Conservation (phyloP, 2,797 vertebrate genomes). For the Microctenopoma stevenorrisi region DNA sequence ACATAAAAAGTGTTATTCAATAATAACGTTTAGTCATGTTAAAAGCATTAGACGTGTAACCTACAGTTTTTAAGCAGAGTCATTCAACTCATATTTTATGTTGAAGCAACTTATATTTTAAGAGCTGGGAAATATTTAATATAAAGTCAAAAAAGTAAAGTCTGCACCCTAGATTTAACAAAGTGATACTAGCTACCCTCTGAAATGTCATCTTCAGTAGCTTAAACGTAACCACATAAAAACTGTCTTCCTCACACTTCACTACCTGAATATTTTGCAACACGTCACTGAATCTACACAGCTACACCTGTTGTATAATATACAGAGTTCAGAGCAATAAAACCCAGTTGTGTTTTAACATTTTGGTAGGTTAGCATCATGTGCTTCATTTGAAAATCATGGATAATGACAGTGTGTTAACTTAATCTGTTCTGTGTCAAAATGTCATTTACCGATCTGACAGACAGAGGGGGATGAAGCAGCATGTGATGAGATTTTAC, state of each 20-base stretch:
- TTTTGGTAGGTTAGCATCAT: not conserved
- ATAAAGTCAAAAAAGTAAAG: too few species aligned
- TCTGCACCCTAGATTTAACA: too few species aligned
- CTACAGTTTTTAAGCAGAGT: too few species aligned
- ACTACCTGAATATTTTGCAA: not conserved
- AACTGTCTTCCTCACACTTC: not conserved
- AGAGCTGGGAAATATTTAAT: too few species aligned
- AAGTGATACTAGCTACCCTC: not conserved
- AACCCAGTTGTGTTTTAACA: too few species aligned
- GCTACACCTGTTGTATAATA: not conserved
- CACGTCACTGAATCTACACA: not conserved
- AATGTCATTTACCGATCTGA: not conserved
- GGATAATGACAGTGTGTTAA: not conserved
- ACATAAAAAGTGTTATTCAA: too few species aligned
- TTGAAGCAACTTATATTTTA: too few species aligned
- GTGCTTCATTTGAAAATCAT: not conserved
- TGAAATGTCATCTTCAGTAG: not conserved
- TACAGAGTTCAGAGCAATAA: too few species aligned
- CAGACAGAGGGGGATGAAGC: not conserved
- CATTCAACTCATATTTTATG: too few species aligned
- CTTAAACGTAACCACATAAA: not conserved
- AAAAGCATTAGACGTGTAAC: too few species aligned
- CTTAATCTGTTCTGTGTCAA: too few species aligned
- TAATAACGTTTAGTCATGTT: too few species aligned
- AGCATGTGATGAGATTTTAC: not conserved